Base-by-base conservation (phyloP, 1,140 invertebrate genomes). In the Leptinotarsa lineolata region DNA sequence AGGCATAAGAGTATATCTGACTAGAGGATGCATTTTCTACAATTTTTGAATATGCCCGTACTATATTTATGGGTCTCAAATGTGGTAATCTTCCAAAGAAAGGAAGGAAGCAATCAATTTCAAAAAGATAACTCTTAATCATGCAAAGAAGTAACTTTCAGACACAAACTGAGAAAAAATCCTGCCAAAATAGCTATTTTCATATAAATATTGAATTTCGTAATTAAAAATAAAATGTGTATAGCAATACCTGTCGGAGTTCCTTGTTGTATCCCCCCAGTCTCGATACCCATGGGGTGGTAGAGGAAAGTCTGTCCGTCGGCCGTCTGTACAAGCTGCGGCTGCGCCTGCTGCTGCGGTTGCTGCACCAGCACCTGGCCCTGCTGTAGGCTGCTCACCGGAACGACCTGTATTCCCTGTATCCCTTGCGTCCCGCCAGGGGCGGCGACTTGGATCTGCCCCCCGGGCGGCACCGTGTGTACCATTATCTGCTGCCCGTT, bases 301-400 rank as follows among this genome's bases (percentile, higher is more conserved):
- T 96, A 97, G 72, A 97, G 92, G 76, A 94, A 93, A 0, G 95
- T 96, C 84, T 97, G 95, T n/a, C 96, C 96, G 87, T 97, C 95
- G 0, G 93, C 88, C 12, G 95, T 95, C 84, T 97, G 95, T 46
- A 98, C 90, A 24, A 98, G 88, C 84, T 96, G 93, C 74, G 92
- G 90, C 68, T 92, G 91, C 20, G 88, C 89, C 64, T 88, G 88
- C 67, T 92, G 91, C 21, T 88, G 89, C 66, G 88, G 88, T 12
- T 87, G 89, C 74, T 89, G 89, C 46, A 89, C 86, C 13, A 88
- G 85, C 72, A 88, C 87, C 79, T 89, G 88, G 59, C 85, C 85
- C 76, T 88, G 87, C 78, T 89, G 86, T 39, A 91, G 75, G 78
- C 88, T 88, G 2, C 88, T 88, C 1, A 91, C 86, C 8, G 90